A percentile compares a stretch with the other conserved stretches of the same genome.
Conservation (phyloP, 2,113 vertebrate species). For the Pleuronectes platessa region DNA sequence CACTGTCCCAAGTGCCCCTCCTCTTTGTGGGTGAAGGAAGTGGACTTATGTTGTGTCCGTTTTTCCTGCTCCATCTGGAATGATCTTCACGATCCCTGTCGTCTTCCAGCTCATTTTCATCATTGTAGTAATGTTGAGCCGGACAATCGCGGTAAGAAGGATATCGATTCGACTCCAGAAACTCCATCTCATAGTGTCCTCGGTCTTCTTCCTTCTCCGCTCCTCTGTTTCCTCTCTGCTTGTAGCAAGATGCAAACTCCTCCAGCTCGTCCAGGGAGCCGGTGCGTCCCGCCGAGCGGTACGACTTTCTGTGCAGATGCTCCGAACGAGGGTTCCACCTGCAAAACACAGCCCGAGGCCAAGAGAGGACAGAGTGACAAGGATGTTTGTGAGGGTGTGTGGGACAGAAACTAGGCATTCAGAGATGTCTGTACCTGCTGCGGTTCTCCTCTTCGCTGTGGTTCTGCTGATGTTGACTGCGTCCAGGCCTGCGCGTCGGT, state of each 20-base stretch:
- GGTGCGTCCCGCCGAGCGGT: conserved; percentile 84
- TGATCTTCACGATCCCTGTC: conserved; percentile 74
- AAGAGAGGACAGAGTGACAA: conserved; percentile 1
- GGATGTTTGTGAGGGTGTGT: not conserved
- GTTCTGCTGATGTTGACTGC: conserved; percentile 69
- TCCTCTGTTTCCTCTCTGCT: conserved; percentile 77
- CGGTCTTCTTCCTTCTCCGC: conserved; percentile 66
- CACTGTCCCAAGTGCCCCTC: conserved; percentile 83
- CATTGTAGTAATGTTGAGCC: conserved; percentile 62
- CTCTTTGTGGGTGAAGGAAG: conserved; percentile 84
- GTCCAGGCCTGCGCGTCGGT: conserved; percentile 74
- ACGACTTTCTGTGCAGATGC: conserved; percentile 91
- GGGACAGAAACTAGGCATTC: not conserved
- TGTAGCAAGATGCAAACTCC: conserved; percentile 89
- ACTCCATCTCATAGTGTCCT: conserved; percentile 70
- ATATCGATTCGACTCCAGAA: conserved; percentile 73
- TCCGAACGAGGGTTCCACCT: conserved; percentile 95
- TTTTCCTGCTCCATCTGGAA: conserved; percentile 79
- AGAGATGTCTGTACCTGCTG: conserved; percentile 56
- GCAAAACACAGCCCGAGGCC: conserved; percentile 16
- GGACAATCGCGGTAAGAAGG: conserved; percentile 65
- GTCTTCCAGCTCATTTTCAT: conserved; percentile 80
- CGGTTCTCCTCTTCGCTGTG: conserved; percentile 62
- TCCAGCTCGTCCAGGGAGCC: conserved; percentile 95
- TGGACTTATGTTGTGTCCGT: conserved; percentile 82